Percentiles rank a stretch among this genome's conserved stretches.
Conservation (phyloP, 2,797 vertebrate genomes). For the Strix occidentalis region DNA sequence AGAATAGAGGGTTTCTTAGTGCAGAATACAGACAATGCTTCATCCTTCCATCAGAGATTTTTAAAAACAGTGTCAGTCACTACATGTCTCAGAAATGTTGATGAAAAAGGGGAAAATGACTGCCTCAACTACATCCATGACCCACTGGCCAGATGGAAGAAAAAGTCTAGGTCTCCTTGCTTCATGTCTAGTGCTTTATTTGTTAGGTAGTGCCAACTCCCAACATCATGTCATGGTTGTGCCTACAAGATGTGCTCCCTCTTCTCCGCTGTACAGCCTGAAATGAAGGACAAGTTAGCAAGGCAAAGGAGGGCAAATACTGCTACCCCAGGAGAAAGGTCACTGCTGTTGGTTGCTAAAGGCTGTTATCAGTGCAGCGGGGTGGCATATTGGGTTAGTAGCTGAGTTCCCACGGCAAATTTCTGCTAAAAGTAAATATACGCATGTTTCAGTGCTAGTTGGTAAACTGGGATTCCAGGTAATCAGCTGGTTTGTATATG, state of each 20-base stretch:
- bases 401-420: not conserved
- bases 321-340: not conserved
- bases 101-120: not conserved
- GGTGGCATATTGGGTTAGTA: not conserved
- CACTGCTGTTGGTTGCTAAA: not conserved
- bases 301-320: not conserved
- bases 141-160: not conserved
- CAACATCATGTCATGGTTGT: not conserved
- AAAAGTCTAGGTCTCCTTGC: not conserved
- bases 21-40: not conserved
- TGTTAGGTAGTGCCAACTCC: rapidly evolving
- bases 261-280: too few relatives aligned
- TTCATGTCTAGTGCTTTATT: not conserved
- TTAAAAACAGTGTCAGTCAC: not conserved
- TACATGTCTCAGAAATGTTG: not conserved
- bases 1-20: not conserved
- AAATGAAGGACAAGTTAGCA: not conserved
- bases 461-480: not conserved
- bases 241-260: not conserved
- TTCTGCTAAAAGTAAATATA: not conserved
- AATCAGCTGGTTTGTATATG: not conserved
- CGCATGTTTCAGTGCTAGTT: not conserved
- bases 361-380: not conserved
- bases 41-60: not conserved
- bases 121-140: not conserved